phyloP scores from a whole-genome alignment of 2,888 invertebrate species.

The Gisinianus flammeolus region DNA sequence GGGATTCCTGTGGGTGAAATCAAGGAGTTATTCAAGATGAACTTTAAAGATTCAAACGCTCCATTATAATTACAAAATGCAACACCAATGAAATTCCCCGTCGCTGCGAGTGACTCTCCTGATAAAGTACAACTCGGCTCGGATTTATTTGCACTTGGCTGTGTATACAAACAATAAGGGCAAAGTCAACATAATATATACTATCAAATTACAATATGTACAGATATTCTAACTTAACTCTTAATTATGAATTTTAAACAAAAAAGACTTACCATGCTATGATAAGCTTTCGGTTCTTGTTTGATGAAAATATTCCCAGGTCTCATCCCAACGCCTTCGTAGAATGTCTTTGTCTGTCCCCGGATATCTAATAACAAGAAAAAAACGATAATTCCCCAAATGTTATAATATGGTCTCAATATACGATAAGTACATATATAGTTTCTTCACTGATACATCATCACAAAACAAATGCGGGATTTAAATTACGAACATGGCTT shows the following conservation, averaged over 20 bases:
- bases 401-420: no score
- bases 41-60: constrained; percentile 32
- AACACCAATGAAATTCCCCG: constrained; percentile 7
- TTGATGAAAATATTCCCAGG: neutral
- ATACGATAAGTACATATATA: no score
- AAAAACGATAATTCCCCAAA: neutral
- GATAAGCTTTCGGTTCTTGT: neutral
- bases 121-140: neutral
- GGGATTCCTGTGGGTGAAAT: neutral
- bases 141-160: constrained; percentile 2
- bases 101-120: neutral
- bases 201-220: no score
- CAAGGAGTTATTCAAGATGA: neutral
- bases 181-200: no score
- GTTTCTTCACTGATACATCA: no score
- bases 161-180: no score
- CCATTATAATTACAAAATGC: constrained; percentile 35
- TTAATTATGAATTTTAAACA: no score
- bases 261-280: constrained; percentile 9
- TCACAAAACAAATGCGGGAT: neutral
- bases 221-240: no score
- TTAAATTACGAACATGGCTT: constrained; percentile 20
- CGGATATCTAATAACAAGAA: neutral
- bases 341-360: neutral
- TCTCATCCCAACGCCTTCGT: constrained; percentile 19